These are phyloP conservation scores for Phaedon cochleariae DNA, from an alignment of 2,888 invertebrate species.

Conservation along the genomic window DNA sequence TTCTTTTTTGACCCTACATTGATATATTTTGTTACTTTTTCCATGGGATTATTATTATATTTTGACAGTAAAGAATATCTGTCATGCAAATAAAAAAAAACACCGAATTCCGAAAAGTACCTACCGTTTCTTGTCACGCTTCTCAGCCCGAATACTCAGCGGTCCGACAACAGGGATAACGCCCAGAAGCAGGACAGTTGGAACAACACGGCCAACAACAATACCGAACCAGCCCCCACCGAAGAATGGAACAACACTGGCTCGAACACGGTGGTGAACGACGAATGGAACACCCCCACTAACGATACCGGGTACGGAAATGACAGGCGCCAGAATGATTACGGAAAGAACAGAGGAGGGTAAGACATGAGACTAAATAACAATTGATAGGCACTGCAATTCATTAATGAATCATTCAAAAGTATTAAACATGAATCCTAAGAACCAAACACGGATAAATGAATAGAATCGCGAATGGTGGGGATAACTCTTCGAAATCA, in stretches of 20 bases:
- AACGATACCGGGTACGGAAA: slow-evolving; percentile 20
- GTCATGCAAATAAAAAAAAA: too few relatives aligned
- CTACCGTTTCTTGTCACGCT: neutral
- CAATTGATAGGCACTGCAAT: too few relatives aligned
- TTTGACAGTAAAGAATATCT: too few relatives aligned
- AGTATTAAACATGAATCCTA: too few relatives aligned
- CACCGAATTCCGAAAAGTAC: too few relatives aligned
- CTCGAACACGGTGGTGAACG: slow-evolving; percentile 18
- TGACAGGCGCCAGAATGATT: slow-evolving; percentile 33
- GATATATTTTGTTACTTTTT: too few relatives aligned
- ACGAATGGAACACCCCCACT: slow-evolving; percentile 25
- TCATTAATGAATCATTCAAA: too few relatives aligned
- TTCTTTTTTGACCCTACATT: too few relatives aligned
- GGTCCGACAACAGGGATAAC: slow-evolving; percentile 14
- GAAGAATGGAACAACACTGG: neutral
- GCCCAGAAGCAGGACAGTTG: slow-evolving; percentile 12
- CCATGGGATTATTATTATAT: too few relatives aligned
- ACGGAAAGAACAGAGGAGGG: slow-evolving; percentile 28
- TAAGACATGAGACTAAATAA: slow-evolving; percentile 12
- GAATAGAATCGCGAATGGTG: too few relatives aligned
- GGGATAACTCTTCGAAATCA: too few relatives aligned
- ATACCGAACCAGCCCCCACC: neutral
- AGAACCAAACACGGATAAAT: too few relatives aligned
- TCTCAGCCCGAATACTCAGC: slow-evolving; percentile 15
- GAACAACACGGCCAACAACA: slow-evolving; percentile 24